Conservation (phyloP, 2,113 vertebrate species). For the Gracilinanus agilis region DNA sequence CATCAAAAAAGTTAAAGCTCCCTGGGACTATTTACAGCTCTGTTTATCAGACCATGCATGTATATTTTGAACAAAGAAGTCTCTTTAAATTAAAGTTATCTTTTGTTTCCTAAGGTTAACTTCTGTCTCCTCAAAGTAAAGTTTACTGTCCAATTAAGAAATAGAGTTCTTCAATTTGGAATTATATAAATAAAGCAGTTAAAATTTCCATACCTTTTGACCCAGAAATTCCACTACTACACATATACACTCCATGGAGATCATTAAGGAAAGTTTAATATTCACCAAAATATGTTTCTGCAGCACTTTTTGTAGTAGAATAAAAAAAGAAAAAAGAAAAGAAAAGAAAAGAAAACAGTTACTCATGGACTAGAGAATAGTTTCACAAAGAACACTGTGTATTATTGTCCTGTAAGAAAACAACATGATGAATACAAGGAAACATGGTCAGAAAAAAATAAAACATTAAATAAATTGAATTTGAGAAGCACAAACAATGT, state of each 20-base stretch:
- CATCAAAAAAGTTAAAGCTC: background rate
- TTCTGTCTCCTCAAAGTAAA: background rate
- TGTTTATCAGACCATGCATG: background rate
- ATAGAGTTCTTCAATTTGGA: background rate
- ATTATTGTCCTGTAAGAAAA: background rate
- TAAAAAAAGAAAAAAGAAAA: background rate
- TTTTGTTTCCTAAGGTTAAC: background rate
- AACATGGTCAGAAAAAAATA: background rate
- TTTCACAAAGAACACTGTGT: background rate
- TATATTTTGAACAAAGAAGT: background rate
- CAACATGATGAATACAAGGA: background rate
- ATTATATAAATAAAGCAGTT: background rate
- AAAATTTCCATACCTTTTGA: background rate
- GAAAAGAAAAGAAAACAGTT: background rate
- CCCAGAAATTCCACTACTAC: background rate
- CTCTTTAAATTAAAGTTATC: background rate
- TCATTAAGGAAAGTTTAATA: background rate
- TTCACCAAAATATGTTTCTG: background rate
- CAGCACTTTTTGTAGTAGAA: background rate
- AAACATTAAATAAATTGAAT: background rate
- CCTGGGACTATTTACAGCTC: background rate
- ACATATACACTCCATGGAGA: background rate
- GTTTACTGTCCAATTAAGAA: background rate
- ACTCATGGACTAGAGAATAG: background rate
- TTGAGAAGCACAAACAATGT: too few species aligned